phyloP scores from a whole-genome alignment of 2,888 invertebrate genomes.

The Heliconius ethilla region DNA sequence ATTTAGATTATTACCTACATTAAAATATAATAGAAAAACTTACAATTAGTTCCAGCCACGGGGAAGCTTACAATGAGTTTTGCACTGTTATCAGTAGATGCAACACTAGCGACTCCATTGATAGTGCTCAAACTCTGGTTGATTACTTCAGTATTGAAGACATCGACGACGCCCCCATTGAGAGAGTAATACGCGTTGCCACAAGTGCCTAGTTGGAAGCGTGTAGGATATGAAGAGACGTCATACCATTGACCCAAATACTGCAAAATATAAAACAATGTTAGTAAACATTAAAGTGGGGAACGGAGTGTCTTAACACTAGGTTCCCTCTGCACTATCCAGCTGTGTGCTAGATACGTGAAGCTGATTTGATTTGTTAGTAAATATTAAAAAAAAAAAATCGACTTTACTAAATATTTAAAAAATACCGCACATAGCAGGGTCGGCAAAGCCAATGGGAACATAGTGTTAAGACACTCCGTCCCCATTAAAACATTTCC shows the following conservation, averaged over 20 bases:
- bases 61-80: constrained; percentile 84
- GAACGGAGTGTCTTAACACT: no score
- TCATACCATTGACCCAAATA: constrained; percentile 63
- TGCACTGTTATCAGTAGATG: constrained; percentile 78
- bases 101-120: constrained; percentile 55
- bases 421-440: no score
- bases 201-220: constrained; percentile 62
- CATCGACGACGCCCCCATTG: constrained; percentile 47
- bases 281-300: neutral
- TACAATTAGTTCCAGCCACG: constrained; percentile 66
- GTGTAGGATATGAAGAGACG: constrained; percentile 58
- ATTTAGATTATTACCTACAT: neutral
- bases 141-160: constrained; percentile 57
- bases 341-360: no score
- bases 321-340: no score
- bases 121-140: constrained; percentile 56
- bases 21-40: constrained; percentile 20
- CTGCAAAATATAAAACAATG: constrained; percentile 46
- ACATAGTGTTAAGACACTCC: no score
- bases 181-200: constrained; percentile 58
- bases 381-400: no score
- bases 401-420: no score
- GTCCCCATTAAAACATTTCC: no score
- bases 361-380: no score
- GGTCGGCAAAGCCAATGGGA: no score